Evolutionary conservation across 2,797 vertebrate species (phyloP).

Genomic region (Nannoperca australis): DNA sequence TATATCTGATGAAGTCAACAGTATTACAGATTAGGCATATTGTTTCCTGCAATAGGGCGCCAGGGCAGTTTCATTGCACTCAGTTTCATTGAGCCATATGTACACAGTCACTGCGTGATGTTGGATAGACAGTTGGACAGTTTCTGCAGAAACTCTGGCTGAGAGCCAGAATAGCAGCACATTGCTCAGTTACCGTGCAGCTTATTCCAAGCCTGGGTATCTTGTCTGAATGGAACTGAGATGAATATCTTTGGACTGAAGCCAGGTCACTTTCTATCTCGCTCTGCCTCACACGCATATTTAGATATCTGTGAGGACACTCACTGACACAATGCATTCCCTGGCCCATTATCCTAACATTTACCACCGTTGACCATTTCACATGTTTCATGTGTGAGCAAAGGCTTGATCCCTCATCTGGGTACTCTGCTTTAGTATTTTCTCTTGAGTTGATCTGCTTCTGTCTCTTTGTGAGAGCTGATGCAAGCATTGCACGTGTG

Average conservation of each 20-base stretch:
- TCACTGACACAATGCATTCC: not conserved
- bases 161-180: slow-evolving; percentile 57
- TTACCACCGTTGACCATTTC: slow-evolving; percentile 5
- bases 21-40: not conserved
- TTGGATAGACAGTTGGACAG: not conserved
- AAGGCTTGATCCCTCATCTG: slow-evolving; percentile 5
- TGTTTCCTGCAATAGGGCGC: not conserved
- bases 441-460: slow-evolving; percentile 37
- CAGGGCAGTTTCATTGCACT: not conserved
- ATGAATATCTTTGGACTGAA: slow-evolving; percentile 43
- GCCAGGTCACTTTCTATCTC: slow-evolving; percentile 31
- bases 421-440: slow-evolving; percentile 11
- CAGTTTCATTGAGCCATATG: not conserved
- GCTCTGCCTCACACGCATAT: not conserved
- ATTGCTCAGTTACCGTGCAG: slow-evolving; percentile 26
- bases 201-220: slow-evolving; percentile 24
- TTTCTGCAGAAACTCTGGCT: slow-evolving; percentile 44
- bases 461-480: slow-evolving; percentile 47
- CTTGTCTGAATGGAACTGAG: slow-evolving; percentile 45
- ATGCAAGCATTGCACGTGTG: not conserved
- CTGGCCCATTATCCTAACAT: not conserved
- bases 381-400: not conserved
- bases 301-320: slow-evolving; percentile 20
- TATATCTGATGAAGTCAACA: slow-evolving; percentile 9
- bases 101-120: slow-evolving; percentile 6